Base-by-base conservation (phyloP, 92 coral and sea anemone species). In the Hydrozoanthus gracilis region DNA sequence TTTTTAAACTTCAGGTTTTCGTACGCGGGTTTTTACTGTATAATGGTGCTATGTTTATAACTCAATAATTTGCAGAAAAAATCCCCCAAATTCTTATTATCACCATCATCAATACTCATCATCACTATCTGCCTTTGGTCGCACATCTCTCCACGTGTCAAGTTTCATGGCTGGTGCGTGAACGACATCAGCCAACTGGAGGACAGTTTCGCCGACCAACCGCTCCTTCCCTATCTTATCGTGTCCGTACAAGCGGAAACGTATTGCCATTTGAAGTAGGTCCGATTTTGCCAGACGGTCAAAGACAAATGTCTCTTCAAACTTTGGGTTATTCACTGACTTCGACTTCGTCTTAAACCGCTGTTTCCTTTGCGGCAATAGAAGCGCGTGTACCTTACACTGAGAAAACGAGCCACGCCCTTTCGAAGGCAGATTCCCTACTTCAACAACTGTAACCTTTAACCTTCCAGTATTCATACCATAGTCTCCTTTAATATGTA, bases 171-270 rank as follows among this genome's bases (percentile, higher is more conserved):
- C 76, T 20, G 87, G 88, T 14, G 94, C 89, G 49, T 91, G 94
- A 14, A 94, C 99, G 44, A 97, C 82, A 86, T 97, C 99, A 2
- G 99, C 99, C 76, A 97, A 76, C 64, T 97, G 99, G 11, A 97
- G 51, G 35, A 88, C 82, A 46, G 92, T 88, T 70, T 97, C 99
- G 3, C 98, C 99, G 4, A 95, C 86, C 45, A 88, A 78, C 73
- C 92, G 94, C 71, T 95, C 98, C 83, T 94, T 97, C 3, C 95
- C 94, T 13, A 95, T 92, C 71, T 92, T 93, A 35, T 90, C 94
- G 64, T 90, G 89, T 73, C 95, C 95, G 79, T 97, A 95, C 48
- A 97, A 90, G 45, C 99, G 90, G 83, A 97, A 79, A 27, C 99
- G 92, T 6, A 97, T 83, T 12, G 99, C 95, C 68, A 90, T 82